Percentiles rank a stretch among this genome's conserved stretches.
phyloP scores from a whole-genome alignment of 2,113 vertebrate species.

The Chlorodrepanis virens region DNA sequence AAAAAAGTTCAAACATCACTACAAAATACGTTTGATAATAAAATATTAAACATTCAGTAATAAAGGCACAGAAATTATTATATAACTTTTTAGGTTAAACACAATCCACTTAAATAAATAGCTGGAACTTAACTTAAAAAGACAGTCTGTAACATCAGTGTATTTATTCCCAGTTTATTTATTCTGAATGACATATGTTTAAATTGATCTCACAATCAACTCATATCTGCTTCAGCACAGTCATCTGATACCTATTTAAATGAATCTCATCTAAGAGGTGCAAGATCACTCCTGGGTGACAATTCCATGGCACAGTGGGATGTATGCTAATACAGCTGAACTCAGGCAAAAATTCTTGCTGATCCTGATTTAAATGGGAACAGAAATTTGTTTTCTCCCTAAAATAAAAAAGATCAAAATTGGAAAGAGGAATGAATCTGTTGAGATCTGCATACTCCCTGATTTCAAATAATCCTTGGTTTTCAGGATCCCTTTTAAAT shows the following conservation, averaged over 20 bases:
- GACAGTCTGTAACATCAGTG: conserved; percentile 18
- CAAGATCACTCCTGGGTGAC: conserved; percentile 7
- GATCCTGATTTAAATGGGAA: neutral
- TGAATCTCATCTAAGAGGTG: conserved; percentile 12
- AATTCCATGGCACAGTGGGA: neutral
- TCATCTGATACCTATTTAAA: conserved; percentile 47
- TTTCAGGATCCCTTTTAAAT: neutral
- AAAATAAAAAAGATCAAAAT: conserved; percentile 4
- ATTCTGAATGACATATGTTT: conserved; percentile 28
- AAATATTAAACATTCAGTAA: conserved; percentile 66
- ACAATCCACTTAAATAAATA: conserved; percentile 60
- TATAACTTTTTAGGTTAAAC: conserved; percentile 68
- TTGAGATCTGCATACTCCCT: neutral
- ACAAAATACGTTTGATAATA: conserved; percentile 67
- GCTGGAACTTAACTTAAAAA: conserved; percentile 55
- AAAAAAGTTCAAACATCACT: conserved; percentile 65
- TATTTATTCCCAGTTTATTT: conserved; percentile 13
- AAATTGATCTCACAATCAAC: conserved; percentile 43
- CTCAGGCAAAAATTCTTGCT: neutral
- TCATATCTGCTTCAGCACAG: conserved; percentile 31
- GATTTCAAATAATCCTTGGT: neutral
- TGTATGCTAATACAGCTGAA: conserved; percentile 9
- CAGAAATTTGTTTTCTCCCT: neutral
- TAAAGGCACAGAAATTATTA: conserved; percentile 60
- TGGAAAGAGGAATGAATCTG: neutral